Evolutionary conservation across 53 echinoderm and acorn worm genomes (phyloP), one percentile per base, ranked within the genome.

Genomic region (Apostichopus leukothele): DNA sequence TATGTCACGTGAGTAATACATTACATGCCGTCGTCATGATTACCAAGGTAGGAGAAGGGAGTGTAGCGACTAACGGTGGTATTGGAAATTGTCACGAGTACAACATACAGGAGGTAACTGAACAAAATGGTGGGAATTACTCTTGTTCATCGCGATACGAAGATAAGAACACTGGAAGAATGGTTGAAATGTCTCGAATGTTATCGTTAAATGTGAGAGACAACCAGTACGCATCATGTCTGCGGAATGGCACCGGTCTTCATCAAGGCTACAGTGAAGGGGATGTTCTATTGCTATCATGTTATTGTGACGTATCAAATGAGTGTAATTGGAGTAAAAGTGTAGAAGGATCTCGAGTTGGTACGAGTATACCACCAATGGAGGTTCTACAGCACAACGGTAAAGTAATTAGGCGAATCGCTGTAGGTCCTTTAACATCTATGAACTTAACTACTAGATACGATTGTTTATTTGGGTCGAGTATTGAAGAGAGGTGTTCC

Each of bases 301-400:
- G 76, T 14, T 76, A 76, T 13, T 76, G 76, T 12, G 7, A 6
- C 22, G 19, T 1, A 5, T 1, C 12, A 5, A 14, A 3, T 16
- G 1, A 1, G 11, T 80, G 80, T 80, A 8, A 53, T 21, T 80
- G 80, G 80, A 53, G 3, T 55, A 0, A n/a, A 53, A 53, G 53
- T 6, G 54, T 80, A 53, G 54, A n/a, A 53, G 80, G 80, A 9
- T 80, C 80, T 12, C 53, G 54, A 57, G n/a, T 53, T 80, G 54
- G 80, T 0, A 8, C 5, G 53, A 4, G 18, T 21, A 3, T 80
- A 9, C 80, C 53, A 52, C 1, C 55, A 9, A 21, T 20, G 3
- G n/a, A 18, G 1, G 14, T 12, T 12, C 5, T 18, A 9, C 54
- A 80, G 23, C 23, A 80, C 5, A 80, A 53, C 8, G n/a, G 51